phyloP scores from a whole-genome alignment of 2,797 vertebrate species.

The Emydoidea blandingii region DNA sequence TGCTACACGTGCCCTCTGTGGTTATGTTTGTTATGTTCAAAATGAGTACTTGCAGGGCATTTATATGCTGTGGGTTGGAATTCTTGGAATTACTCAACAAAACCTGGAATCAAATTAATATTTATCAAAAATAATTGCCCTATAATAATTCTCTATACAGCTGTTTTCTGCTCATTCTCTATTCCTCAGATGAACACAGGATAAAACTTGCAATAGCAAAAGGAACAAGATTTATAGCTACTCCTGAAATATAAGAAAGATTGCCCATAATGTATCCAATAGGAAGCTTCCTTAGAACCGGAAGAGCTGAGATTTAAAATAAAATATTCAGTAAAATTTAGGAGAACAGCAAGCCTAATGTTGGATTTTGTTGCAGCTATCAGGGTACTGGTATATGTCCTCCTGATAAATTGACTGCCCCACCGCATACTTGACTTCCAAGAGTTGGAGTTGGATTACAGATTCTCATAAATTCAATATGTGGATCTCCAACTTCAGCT shows the following conservation, averaged over 20 bases:
- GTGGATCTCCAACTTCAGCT: background rate
- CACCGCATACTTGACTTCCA: rapidly evolving
- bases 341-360: background rate
- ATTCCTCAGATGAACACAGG: conserved; percentile 10
- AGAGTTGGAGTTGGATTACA: background rate
- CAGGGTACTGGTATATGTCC: background rate
- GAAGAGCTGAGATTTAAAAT: background rate
- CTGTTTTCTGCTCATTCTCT: background rate
- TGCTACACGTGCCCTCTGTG: background rate
- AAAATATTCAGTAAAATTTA: background rate
- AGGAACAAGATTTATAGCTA: background rate
- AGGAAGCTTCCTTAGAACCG: background rate
- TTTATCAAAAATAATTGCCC: conserved; percentile 2
- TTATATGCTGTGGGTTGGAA: conserved; percentile 19
- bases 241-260: background rate
- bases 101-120: conserved; percentile 35
- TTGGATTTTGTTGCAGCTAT: background rate
- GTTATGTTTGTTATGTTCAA: conserved; percentile 16
- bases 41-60: conserved; percentile 12
- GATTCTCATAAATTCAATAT: background rate
- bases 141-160: background rate
- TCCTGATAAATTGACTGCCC: background rate
- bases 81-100: conserved; percentile 33
- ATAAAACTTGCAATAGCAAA: background rate
- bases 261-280: background rate